Percentiles rank a stretch among this genome's conserved stretches.
Conservation (phyloP, 1,140 invertebrate genomes). For the Dreissena rostriformis region DNA sequence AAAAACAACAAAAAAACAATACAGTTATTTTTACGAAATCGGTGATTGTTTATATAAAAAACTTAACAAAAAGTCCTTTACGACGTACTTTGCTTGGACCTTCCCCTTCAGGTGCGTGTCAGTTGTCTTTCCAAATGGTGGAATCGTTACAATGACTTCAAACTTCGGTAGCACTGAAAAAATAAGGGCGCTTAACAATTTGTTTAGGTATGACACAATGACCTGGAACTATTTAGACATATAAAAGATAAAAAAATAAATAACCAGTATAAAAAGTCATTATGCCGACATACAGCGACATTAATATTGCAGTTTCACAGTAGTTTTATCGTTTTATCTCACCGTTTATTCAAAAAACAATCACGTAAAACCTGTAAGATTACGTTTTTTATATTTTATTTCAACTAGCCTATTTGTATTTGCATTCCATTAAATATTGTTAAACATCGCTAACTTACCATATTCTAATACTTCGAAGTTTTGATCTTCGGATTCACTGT, state of each 20-base stretch:
- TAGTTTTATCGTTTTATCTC: conserved; percentile 1
- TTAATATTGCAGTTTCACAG: no score
- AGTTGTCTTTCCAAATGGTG: not conserved
- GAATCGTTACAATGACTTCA: conserved; percentile 32
- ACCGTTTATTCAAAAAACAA: conserved; percentile 30
- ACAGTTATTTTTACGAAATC: no score
- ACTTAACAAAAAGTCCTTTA: not conserved
- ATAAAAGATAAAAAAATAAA: no score
- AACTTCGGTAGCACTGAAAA: conserved; percentile 44
- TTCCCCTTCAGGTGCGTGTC: conserved; percentile 7
- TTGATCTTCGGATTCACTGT: no score
- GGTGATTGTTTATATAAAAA: no score
- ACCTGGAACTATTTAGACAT: not conserved
- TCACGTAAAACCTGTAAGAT: no score
- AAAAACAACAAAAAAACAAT: no score
- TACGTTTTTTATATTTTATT: not conserved
- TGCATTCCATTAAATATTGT: not conserved
- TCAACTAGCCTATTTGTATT: no score
- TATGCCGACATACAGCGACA: not conserved
- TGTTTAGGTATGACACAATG: not conserved
- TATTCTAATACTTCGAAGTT: no score
- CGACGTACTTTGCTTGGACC: conserved; percentile 24
- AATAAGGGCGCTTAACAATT: not conserved
- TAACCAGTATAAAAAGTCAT: not conserved
- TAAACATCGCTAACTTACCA: no score